Evolutionary conservation across 2,113 vertebrate genomes (phyloP).

Genomic region (Labeo rohita): DNA sequence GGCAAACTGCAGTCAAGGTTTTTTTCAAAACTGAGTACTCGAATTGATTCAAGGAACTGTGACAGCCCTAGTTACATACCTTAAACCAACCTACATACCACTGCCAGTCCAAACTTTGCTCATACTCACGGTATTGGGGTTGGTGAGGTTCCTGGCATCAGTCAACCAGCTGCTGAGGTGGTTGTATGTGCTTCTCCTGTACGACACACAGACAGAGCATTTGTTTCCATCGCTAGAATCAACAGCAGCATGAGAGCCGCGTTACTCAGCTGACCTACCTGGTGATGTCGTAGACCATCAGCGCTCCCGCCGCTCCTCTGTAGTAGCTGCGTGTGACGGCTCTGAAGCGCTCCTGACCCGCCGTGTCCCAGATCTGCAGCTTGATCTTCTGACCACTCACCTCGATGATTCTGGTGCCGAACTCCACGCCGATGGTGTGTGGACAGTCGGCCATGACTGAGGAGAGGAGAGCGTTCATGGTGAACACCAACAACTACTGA

Average conservation of each 20-base stretch:
- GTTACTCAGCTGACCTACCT: background rate
- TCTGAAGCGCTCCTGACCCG: constrained; percentile 96
- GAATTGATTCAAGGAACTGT: too few species aligned
- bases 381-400: constrained; percentile 99
- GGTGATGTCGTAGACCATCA: constrained; percentile 99
- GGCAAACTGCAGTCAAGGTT: too few species aligned
- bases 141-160: constrained; percentile 98
- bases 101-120: background rate
- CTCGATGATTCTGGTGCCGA: constrained; percentile 98
- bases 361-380: constrained; percentile 99
- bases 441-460: constrained; percentile 99
- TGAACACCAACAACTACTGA: too few species aligned
- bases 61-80: too few species aligned
- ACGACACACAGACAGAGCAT: constrained; percentile 18
- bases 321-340: constrained; percentile 99
- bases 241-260: too few species aligned
- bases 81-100: too few species aligned
- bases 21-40: too few species aligned
- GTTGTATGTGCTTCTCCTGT: constrained; percentile 98
- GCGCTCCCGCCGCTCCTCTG: constrained; percentile 94
- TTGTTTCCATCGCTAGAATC: too few species aligned
- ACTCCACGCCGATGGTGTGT: constrained; percentile 98
- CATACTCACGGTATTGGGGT: constrained; percentile 95
- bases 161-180: constrained; percentile 99
- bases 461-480: background rate